Base-by-base conservation (phyloP, 2,888 invertebrate species). In the Drosophila formosana region DNA sequence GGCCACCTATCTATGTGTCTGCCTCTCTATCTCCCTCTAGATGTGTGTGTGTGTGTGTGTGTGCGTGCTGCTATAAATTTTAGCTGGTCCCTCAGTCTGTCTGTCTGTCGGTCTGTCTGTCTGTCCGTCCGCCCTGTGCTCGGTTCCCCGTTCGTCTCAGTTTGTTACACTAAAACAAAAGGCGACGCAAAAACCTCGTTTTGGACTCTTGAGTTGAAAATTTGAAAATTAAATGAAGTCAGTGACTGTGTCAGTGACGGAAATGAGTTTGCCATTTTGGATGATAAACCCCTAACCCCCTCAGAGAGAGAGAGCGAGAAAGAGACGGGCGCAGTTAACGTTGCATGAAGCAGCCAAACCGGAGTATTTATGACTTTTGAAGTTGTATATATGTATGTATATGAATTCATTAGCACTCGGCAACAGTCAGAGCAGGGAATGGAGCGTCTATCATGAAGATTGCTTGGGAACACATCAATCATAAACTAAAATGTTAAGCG, bases 171-270 rank as follows among this genome's bases (percentile, higher is more conserved):
- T 75, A 71, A 66, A 80, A 81, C 83, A 81, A 83, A 80, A 80
- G 81, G 50, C 64, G 28, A 52, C 37, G 46, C 52, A 57, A 57
- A 64, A 79, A 72, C 76, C 79, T 82, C 82, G 79, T 82, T 82
- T 82, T 81, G 78, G 83, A 82, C 80, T 82, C 79, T 79, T 82
- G 82, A 78, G 82, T 75, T 80, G 80, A 78, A 78, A 82, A 82
- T 81, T 81, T 81, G 80, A 82, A 80, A 81, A 81, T 81, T 81
- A 81, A 81, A 81, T 81, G 83, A 81, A 81, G 65, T 82, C 83
- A 81, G 79, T 80, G 82, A 82, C 79, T 82, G 79, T 80, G 79
- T 80, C 79, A 80, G 79, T 79, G 79, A 80, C 79, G 79, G 79
- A 80, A 80, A 80, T 80, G 79, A 80, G 79, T 80, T 80, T 80